phyloP scores from a whole-genome alignment of 2,888 invertebrate species.

The Homarus gammarus region DNA sequence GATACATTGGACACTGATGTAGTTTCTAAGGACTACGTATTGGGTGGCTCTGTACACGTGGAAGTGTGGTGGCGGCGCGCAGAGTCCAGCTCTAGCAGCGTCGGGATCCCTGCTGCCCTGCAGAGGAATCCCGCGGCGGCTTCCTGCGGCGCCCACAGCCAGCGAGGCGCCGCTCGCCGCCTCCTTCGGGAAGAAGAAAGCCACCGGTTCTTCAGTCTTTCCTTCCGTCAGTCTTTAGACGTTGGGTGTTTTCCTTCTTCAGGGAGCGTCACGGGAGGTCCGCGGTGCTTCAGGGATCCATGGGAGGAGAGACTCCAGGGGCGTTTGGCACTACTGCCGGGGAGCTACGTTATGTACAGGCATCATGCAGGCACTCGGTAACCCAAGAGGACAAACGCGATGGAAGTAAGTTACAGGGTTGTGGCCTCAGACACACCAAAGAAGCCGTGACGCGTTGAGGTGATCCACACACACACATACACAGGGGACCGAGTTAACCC shows the following conservation, averaged over 20 bases:
- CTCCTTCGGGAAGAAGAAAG: neutral
- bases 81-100: conserved; percentile 62
- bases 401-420: too few species aligned
- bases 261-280: conserved; percentile 2
- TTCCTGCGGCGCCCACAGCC: conserved; percentile 30
- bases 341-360: conserved; percentile 46
- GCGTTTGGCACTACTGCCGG: conserved; percentile 13
- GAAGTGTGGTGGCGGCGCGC: conserved; percentile 34
- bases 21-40: conserved; percentile 24
- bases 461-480: neutral
- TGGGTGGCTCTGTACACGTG: conserved; percentile 46
- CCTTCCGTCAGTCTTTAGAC: neutral
- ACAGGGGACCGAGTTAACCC: neutral
- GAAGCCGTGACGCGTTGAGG: neutral
- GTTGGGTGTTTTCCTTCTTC: neutral
- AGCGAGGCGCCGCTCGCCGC: conserved; percentile 18
- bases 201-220: neutral
- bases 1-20: conserved; percentile 30
- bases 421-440: neutral
- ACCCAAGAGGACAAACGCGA: neutral
- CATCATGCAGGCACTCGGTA: conserved; percentile 26
- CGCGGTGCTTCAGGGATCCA: conserved; percentile 33
- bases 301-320: conserved; percentile 1
- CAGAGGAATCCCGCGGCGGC: neutral
- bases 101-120: conserved; percentile 25